These are phyloP conservation scores for Delichon dasypus DNA, from an alignment of 2,797 vertebrate species.

Conservation along the genomic window DNA sequence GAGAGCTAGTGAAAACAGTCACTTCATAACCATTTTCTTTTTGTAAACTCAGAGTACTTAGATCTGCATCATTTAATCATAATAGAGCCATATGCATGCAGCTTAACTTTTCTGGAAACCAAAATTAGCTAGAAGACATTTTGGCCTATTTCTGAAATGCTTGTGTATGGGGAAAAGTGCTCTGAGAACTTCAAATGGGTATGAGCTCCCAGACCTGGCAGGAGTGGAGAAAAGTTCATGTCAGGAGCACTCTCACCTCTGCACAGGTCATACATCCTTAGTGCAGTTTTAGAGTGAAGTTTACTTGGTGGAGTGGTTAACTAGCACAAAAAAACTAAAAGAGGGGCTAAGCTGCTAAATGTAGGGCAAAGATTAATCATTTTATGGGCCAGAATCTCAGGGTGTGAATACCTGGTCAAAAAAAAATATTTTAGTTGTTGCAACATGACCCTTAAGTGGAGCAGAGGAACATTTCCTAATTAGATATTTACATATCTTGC, in stretches of 20 bases:
- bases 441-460: not conserved
- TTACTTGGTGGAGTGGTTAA: not conserved
- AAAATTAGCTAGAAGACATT: slow-evolving; percentile 56
- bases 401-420: not conserved
- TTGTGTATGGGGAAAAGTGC: not conserved
- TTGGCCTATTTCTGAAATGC: slow-evolving; percentile 40
- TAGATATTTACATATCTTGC: not conserved
- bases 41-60: slow-evolving; percentile 55
- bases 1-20: slow-evolving; percentile 59
- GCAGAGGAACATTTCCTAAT: not conserved
- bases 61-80: slow-evolving; percentile 63
- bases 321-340: not conserved
- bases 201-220: not conserved
- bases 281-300: not conserved
- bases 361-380: not conserved
- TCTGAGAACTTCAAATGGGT: not conserved
- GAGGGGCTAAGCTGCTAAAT: not conserved
- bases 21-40: slow-evolving; percentile 62
- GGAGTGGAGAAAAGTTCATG: not conserved
- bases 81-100: slow-evolving; percentile 54
- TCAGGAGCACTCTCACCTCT: not conserved
- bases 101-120: slow-evolving; percentile 58
- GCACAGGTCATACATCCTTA: not conserved
- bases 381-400: not conserved
- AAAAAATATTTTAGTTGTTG: not conserved